Evolutionary conservation across 1,140 invertebrate genomes (phyloP), one percentile per base, ranked within the genome.

Genomic region (Cotesia typhae): DNA sequence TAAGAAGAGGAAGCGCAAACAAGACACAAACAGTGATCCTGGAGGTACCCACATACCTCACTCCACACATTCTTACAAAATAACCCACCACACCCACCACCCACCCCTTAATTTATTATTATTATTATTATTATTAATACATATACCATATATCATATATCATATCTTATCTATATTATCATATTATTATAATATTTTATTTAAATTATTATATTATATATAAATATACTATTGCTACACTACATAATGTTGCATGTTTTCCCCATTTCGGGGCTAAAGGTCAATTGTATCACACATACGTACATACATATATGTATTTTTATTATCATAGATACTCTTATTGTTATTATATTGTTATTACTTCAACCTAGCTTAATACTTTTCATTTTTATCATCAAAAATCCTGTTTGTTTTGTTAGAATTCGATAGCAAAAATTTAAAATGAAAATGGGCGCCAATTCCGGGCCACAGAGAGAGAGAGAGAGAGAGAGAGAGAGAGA

Each of bases 1-100:
- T 90, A 98, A 98, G 93, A 99, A 99, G 92, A 97, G 98, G 93
- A 98, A 97, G 90, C 92, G 96, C 92, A 98, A 98, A 93, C 95
- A 96, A 93, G 96, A 97, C 90, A 95, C 94, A 92, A 94, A 92
- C 90, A 96, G 96, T 92, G 85, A 87, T 86, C 85, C 85, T 87
- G 96, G 94, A 95, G 94, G 94, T 95, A 93, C 89, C 90, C 84
- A 85, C 81, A 86, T 85, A 81, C 83, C 84, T 87, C 85, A 81
- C 79, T 85, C 83, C 82, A 85, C 82, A 87, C 82, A 84, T 85
- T 85, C 83, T 85, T 83, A 83, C 80, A 81, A 84, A 77, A 76
- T 79, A 79, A 73, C 77, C 51, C 47, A 64, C 52, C 59, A 36
- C 36, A 65, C 66, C 14, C 38, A 69, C 51, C 72, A 41, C 71